These are phyloP conservation scores for Calliscelio sp. DNA, from an alignment of 2,888 invertebrate species.

Conservation along the genomic window DNA sequence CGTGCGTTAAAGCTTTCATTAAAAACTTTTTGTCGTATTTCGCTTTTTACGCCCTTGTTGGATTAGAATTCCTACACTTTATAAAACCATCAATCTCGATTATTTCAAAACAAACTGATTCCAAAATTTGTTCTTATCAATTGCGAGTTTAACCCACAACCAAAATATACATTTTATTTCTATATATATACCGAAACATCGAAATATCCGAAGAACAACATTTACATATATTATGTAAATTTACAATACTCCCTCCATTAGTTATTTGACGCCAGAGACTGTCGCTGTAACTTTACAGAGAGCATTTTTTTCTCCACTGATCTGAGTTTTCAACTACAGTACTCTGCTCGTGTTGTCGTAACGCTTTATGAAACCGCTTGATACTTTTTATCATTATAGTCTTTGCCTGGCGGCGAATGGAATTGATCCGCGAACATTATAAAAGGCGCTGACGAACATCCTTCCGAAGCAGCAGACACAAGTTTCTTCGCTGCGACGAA, in stretches of 20 bases:
- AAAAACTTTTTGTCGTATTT: conserved; percentile 48
- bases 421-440: conserved; percentile 57
- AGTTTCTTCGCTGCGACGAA: conserved; percentile 2
- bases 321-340: conserved; percentile 43
- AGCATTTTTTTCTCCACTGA: background rate
- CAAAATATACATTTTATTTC: too few relatives aligned
- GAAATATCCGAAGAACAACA: too few relatives aligned
- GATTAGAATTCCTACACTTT: conserved; percentile 53
- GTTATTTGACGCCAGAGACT: too few relatives aligned
- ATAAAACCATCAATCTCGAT: conserved; percentile 38
- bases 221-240: too few relatives aligned
- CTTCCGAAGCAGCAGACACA: conserved; percentile 10
- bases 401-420: conserved; percentile 17
- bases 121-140: too few relatives aligned
- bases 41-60: conserved; percentile 52
- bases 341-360: conserved; percentile 25
- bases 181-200: too few relatives aligned
- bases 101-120: too few relatives aligned
- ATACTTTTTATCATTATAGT: conserved; percentile 55
- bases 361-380: conserved; percentile 54
- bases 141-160: too few relatives aligned
- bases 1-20: conserved; percentile 58
- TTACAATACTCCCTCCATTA: background rate
- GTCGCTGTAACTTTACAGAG: too few relatives aligned
- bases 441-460: conserved; percentile 33